Percentiles rank a stretch among this genome's conserved stretches.
Conservation (phyloP, 1,140 invertebrate species). For the Leptestheria dahalacensis region DNA sequence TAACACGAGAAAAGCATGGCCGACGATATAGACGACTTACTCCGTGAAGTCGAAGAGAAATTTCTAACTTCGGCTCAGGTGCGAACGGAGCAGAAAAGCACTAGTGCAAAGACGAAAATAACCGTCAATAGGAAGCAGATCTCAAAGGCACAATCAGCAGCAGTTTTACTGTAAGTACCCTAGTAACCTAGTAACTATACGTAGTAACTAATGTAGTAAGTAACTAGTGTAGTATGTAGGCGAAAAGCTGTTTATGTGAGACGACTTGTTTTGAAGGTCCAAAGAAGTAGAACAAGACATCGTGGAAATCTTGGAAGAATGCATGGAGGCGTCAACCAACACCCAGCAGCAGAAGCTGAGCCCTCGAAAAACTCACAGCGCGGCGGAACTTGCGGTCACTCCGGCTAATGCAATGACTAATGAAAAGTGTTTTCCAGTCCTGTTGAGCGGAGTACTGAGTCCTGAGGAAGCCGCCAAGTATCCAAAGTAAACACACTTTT, state of each 20-base stretch:
- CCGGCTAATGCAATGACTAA: not conserved
- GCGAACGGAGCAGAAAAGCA: not conserved
- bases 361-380: not conserved
- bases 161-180: not conserved
- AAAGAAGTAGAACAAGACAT: not conserved
- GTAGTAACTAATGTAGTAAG: not conserved
- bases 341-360: not conserved
- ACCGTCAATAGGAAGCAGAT: not conserved
- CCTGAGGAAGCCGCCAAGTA: not conserved
- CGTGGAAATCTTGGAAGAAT: slow-evolving; percentile 5
- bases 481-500: not conserved
- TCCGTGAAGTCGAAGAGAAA: slow-evolving; percentile 16
- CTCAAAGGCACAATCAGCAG: not conserved
- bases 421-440: slow-evolving; percentile 12
- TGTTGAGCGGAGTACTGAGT: slow-evolving; percentile 10
- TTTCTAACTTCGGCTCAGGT: not conserved
- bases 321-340: not conserved
- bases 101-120: not conserved
- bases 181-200: no score
- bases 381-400: not conserved
- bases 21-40: slow-evolving; percentile 12
- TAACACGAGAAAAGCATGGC: not conserved
- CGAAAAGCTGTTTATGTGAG: no score
- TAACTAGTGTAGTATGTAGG: no score
- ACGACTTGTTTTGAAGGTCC: not conserved